Percentiles rank a stretch among this genome's conserved stretches.
Evolutionary conservation across 2,888 invertebrate genomes (phyloP).

Genomic region (Folsomia manolachei): DNA sequence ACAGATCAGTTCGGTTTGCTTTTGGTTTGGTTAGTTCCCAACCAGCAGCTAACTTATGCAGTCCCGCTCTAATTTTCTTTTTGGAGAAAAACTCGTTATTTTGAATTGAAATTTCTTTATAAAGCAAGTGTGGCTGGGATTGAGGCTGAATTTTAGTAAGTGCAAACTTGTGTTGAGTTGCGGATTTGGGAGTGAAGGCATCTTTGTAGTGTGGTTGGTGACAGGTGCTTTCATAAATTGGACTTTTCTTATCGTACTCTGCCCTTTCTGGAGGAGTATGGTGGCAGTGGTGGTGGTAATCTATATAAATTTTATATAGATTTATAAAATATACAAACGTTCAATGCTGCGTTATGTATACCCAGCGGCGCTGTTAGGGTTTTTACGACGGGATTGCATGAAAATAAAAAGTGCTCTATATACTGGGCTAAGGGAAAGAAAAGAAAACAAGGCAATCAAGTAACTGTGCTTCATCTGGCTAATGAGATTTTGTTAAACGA

Average conservation of each 20-base stretch:
- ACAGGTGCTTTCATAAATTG: background rate
- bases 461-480: background rate
- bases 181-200: background rate
- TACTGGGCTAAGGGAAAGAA: background rate
- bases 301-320: background rate
- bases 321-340: background rate
- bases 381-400: background rate
- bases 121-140: background rate
- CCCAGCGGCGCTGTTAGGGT: background rate
- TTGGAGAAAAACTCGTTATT: background rate
- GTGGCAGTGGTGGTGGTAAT: background rate
- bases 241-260: background rate
- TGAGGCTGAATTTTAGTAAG: background rate
- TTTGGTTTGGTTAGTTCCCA: constrained; percentile 19
- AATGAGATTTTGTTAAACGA: background rate
- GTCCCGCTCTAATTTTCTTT: background rate
- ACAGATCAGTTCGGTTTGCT: constrained; percentile 23
- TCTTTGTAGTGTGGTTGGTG: background rate
- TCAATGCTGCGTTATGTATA: background rate
- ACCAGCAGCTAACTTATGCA: constrained; percentile 2
- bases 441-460: background rate
- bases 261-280: no score
- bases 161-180: background rate
- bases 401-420: background rate
- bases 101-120: background rate